Evolutionary conservation across 37 sponge, comb jelly and placozoan species (phyloP).

Genomic region (Crambe crambe): DNA sequence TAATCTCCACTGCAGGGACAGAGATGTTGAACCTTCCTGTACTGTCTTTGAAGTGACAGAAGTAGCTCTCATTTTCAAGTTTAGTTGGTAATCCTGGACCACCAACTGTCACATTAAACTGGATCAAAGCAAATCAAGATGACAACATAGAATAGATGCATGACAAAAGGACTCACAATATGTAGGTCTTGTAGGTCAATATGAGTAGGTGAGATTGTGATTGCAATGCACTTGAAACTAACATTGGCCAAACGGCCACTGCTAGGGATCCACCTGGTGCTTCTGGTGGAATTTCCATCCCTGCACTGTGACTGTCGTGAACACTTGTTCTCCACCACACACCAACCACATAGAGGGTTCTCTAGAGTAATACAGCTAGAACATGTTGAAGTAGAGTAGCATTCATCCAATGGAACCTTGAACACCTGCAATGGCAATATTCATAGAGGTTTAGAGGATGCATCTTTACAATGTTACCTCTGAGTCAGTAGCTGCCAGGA

Average conservation of each 20-base stretch:
- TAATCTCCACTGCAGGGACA: slow-evolving; percentile 15
- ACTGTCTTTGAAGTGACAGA: slow-evolving; percentile 20
- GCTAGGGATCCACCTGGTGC: slow-evolving; percentile 39
- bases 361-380: slow-evolving; percentile 24
- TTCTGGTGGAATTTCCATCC: slow-evolving; percentile 36
- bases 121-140: not conserved
- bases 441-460: not conserved
- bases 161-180: slow-evolving; percentile 9
- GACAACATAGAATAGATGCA: too few relatives aligned
- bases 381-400: slow-evolving; percentile 46
- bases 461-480: slow-evolving; percentile 5
- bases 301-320: slow-evolving; percentile 63
- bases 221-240: slow-evolving; percentile 12
- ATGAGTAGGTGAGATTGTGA: slow-evolving; percentile 21
- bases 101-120: not conserved
- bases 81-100: slow-evolving; percentile 31
- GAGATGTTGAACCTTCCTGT: slow-evolving; percentile 5
- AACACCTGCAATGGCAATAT: slow-evolving; percentile 24
- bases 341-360: slow-evolving; percentile 92
- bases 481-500: slow-evolving; percentile 30
- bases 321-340: slow-evolving; percentile 87
- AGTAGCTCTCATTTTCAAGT: slow-evolving; percentile 26
- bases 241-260: not conserved
- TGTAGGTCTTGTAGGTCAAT: slow-evolving; percentile 11
- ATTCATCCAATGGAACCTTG: slow-evolving; percentile 51